Evolutionary conservation across 2,113 vertebrate genomes (phyloP).

Genomic region (Rana temporaria): DNA sequence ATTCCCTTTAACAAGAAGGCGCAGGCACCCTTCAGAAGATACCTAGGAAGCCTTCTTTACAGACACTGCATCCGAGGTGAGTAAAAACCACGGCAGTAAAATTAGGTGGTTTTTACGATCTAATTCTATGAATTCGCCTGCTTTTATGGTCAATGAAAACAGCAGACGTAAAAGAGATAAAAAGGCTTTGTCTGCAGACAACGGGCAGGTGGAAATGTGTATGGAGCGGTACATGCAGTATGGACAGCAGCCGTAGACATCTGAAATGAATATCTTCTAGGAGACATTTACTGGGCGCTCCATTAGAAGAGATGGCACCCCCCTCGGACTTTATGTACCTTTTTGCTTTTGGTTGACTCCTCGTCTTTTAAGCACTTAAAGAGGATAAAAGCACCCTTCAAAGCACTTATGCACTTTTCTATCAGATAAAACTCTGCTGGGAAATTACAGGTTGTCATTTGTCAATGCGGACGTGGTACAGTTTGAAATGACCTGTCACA

Average conservation of each 20-base stretch:
- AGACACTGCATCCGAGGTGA: neutral
- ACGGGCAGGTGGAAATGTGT: conserved; percentile 37
- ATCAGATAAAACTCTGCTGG: neutral
- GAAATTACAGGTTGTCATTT: conserved; percentile 28
- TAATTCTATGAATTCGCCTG: conserved; percentile 31
- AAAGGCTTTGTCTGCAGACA: conserved; percentile 42
- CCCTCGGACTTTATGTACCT: fast-evolving
- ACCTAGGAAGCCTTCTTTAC: neutral
- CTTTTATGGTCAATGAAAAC: conserved; percentile 45
- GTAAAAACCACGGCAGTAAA: neutral
- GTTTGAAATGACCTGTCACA: conserved; percentile 12
- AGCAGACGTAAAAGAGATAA: conserved; percentile 41
- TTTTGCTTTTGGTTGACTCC: conserved; percentile 34
- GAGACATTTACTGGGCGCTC: conserved; percentile 28
- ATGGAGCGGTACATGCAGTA: neutral
- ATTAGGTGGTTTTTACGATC: conserved; percentile 33
- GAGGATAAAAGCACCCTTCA: conserved; percentile 56
- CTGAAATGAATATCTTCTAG: conserved; percentile 38
- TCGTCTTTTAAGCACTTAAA: conserved; percentile 29
- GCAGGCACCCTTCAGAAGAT: neutral
- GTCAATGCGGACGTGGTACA: conserved; percentile 26
- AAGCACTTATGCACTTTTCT: conserved; percentile 42
- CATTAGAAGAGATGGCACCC: neutral
- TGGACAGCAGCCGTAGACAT: neutral
- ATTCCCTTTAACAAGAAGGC: too few species aligned